phyloP scores from a whole-genome alignment of 2,113 vertebrate species.

The Apeltes quadracus region DNA sequence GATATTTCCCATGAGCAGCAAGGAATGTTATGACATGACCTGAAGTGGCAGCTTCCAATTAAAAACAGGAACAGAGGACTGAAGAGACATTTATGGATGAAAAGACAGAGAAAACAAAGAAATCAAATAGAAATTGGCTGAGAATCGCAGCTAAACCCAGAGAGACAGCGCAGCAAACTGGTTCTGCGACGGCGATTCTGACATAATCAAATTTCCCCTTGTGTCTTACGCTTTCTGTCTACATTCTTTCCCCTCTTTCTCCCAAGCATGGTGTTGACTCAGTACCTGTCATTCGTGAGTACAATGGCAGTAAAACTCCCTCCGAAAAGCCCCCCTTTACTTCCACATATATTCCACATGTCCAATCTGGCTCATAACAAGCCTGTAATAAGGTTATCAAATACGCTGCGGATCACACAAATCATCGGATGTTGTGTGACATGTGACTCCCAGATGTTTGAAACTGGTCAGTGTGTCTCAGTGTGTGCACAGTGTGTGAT shows the following conservation, averaged over 20 bases:
- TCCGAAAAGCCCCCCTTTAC: constrained; percentile 19
- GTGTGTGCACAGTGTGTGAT: constrained; percentile 4
- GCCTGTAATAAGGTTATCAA: constrained; percentile 73
- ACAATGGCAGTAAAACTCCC: constrained; percentile 4
- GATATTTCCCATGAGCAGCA: constrained; percentile 5
- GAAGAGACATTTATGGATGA: not conserved
- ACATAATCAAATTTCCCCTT: not conserved
- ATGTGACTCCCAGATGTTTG: constrained; percentile 57
- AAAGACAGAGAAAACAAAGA: not conserved
- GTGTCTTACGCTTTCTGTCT: constrained; percentile 13
- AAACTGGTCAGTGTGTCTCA: constrained; percentile 8
- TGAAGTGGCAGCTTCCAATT: not conserved
- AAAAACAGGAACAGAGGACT: constrained; percentile 5
- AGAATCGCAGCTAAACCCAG: not conserved
- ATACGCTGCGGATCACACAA: constrained; percentile 70
- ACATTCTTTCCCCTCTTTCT: not conserved
- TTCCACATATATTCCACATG: constrained; percentile 70
- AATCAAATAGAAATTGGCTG: not conserved
- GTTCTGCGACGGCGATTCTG: not conserved
- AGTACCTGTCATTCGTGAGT: constrained; percentile 20
- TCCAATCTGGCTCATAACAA: constrained; percentile 58
- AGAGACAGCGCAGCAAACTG: not conserved
- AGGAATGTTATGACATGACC: constrained; percentile 20
- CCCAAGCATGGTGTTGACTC: constrained; percentile 7
- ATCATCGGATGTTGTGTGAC: constrained; percentile 64